These are phyloP conservation scores for Malurus alboscapulatus DNA, from an alignment of 2,113 vertebrate genomes.

Conservation along the genomic window DNA sequence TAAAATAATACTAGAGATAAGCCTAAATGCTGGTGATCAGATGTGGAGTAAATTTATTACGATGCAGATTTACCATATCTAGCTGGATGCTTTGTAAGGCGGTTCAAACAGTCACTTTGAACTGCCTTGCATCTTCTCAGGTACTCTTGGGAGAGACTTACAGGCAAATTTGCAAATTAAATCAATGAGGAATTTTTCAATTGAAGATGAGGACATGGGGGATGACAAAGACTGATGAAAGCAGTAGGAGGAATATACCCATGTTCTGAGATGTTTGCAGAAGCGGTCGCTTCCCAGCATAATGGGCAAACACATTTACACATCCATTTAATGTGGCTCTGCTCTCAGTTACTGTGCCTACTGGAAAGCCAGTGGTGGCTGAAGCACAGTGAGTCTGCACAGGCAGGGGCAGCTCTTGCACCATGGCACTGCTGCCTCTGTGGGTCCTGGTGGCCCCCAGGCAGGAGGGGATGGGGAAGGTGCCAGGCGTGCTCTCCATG, in stretches of 20 bases:
- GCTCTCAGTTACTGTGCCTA: background rate
- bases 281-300: background rate
- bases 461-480: background rate
- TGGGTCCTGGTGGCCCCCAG: background rate
- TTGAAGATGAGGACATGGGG: background rate
- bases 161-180: background rate
- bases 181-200: background rate
- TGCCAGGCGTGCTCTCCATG: background rate
- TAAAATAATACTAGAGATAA: slow-evolving; percentile 10
- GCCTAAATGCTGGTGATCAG: background rate
- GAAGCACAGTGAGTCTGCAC: background rate
- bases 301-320: background rate
- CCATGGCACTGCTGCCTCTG: background rate
- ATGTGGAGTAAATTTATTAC: background rate
- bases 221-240: slow-evolving; percentile 4
- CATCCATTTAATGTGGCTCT: background rate
- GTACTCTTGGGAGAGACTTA: background rate
- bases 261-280: background rate
- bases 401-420: background rate
- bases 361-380: background rate
- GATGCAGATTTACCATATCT: background rate
- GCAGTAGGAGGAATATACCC: background rate
- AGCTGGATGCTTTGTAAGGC: background rate
- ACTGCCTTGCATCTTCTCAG: background rate
- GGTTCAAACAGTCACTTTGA: background rate